Percentiles rank a stretch among this genome's conserved stretches.
Conservation (phyloP, 1,140 invertebrate species). For the Mycetomoellerius zeteki region DNA sequence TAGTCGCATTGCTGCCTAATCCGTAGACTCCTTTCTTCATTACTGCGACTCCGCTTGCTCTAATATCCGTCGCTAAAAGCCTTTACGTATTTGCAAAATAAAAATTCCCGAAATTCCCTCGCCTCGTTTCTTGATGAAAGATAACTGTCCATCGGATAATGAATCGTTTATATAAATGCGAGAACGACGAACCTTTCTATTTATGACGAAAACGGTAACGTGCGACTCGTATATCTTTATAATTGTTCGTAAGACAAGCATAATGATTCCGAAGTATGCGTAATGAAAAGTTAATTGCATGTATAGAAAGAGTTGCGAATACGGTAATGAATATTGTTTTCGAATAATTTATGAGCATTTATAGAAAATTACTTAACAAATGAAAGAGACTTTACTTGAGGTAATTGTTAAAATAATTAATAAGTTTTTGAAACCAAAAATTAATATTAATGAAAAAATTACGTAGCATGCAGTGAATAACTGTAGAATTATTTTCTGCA, state of each 20-base stretch:
- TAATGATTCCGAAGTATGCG: not conserved
- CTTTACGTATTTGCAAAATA: not conserved
- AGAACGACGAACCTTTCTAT: not conserved
- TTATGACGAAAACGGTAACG: constrained; percentile 8
- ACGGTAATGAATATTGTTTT: not conserved
- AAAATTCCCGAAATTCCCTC: constrained; percentile 9
- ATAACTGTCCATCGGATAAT: constrained; percentile 3
- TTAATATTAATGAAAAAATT: not conserved
- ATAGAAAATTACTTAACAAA: not conserved
- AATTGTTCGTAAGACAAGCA: not conserved
- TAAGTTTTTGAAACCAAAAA: not conserved
- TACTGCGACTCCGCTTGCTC: not conserved
- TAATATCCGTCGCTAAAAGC: constrained; percentile 23
- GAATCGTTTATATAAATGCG: not conserved
- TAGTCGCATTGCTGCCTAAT: constrained; percentile 23
- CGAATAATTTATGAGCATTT: constrained; percentile 14
- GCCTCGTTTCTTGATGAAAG: not conserved
- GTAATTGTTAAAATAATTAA: not conserved
- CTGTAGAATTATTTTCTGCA: not conserved
- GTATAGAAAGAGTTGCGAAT: not conserved
- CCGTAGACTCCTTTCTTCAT: not conserved
- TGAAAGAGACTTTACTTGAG: not conserved
- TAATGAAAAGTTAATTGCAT: not conserved
- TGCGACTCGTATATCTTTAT: constrained; percentile 1
- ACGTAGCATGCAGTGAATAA: no score